Conservation (phyloP, 2,888 invertebrate species). For the Artemia sp. region DNA sequence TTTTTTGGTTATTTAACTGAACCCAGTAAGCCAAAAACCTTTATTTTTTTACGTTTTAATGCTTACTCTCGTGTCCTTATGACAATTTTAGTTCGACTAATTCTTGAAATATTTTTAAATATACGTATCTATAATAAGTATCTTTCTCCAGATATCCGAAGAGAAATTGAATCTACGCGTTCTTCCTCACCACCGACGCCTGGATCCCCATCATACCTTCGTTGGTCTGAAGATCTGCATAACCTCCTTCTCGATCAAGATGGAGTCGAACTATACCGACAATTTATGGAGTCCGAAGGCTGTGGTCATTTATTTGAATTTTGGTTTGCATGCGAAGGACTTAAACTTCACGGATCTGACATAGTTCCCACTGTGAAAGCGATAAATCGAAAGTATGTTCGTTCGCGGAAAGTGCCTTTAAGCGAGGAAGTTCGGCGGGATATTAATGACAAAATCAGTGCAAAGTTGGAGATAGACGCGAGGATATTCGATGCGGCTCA, state of each 20-base stretch:
- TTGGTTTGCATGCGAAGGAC: slow-evolving; percentile 82
- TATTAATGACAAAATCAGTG: slow-evolving; percentile 55
- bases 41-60: too few relatives aligned
- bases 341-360: slow-evolving; percentile 42
- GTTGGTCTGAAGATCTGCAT: slow-evolving; percentile 73
- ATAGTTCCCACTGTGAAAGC: slow-evolving; percentile 56
- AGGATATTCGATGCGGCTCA: slow-evolving; percentile 73
- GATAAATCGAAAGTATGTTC: slow-evolving; percentile 40
- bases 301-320: slow-evolving; percentile 61
- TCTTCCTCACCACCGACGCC: slow-evolving; percentile 33
- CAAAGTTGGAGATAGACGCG: slow-evolving; percentile 42
- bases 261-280: slow-evolving; percentile 68
- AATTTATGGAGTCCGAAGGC: slow-evolving; percentile 30
- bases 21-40: too few relatives aligned
- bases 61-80: too few relatives aligned
- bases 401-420: slow-evolving; percentile 62
- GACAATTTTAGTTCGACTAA: too few relatives aligned
- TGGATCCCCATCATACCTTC: slow-evolving; percentile 51
- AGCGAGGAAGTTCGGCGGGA: slow-evolving; percentile 59
- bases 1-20: too few relatives aligned
- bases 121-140: too few relatives aligned
- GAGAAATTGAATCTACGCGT: not conserved
- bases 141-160: not conserved
- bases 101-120: too few relatives aligned
- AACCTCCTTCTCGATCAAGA: slow-evolving; percentile 70